phyloP scores from a whole-genome alignment of 2,113 vertebrate species.

The Pogona vitticeps region DNA sequence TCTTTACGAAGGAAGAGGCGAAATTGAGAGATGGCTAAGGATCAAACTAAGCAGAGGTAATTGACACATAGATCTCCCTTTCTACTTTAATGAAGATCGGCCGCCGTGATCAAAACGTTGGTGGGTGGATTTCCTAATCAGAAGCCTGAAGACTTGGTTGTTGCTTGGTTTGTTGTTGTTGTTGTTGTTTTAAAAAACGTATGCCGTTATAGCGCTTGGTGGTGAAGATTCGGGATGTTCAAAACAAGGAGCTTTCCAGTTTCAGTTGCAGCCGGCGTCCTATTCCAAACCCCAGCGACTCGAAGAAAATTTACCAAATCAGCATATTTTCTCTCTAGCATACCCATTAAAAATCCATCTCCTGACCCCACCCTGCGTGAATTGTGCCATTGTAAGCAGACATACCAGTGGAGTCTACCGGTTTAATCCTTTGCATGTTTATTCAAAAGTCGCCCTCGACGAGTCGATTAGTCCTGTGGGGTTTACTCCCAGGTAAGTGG shows the following conservation, averaged over 20 bases:
- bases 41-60: background rate
- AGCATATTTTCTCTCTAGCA: background rate
- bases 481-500: background rate
- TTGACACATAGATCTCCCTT: background rate
- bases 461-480: background rate
- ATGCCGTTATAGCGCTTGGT: background rate
- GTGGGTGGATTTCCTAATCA: background rate
- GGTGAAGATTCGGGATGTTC: background rate
- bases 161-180: no score
- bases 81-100: background rate
- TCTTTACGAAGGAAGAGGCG: background rate
- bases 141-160: background rate
- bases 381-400: background rate
- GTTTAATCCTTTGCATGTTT: background rate
- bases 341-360: background rate
- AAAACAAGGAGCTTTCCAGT: background rate
- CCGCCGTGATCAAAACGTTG: background rate
- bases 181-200: background rate
- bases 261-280: no score
- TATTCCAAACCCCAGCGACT: no score
- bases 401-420: background rate
- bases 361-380: background rate
- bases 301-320: background rate
- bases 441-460: background rate
- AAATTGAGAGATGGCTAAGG: background rate